Conservation (phyloP, 2,113 vertebrate species). For the Tauraco erythrolophus region DNA sequence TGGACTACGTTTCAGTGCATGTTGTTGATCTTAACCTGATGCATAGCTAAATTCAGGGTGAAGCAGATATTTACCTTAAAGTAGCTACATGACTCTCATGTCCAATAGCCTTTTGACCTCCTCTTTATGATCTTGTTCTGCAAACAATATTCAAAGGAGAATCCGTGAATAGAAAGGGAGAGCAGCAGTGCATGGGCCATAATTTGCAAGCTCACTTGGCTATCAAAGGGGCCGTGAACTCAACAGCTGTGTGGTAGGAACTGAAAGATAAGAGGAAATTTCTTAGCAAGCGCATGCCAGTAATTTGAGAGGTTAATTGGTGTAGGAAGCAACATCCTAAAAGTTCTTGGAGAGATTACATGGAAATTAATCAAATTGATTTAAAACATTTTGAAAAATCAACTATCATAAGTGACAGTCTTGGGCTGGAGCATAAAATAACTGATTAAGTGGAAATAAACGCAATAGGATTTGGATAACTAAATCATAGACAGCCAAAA, state of each 20-base stretch:
- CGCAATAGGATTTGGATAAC: constrained; percentile 4
- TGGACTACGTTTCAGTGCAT: background rate
- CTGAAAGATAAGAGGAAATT: background rate
- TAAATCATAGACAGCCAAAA: background rate
- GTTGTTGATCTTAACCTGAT: background rate
- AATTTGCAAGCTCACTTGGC: background rate
- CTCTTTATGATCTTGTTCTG: background rate
- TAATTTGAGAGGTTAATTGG: constrained; percentile 49
- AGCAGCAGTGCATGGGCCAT: background rate
- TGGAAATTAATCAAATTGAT: constrained; percentile 49
- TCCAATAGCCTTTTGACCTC: background rate
- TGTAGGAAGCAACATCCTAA: background rate
- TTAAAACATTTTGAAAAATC: background rate
- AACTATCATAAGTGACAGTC: background rate
- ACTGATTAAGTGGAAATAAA: constrained; percentile 39
- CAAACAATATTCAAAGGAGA: background rate
- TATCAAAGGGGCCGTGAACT: background rate
- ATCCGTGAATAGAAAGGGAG: background rate
- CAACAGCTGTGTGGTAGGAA: background rate
- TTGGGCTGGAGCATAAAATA: background rate
- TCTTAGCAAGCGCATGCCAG: background rate
- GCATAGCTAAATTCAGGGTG: background rate
- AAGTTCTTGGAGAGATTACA: constrained; percentile 34
- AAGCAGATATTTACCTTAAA: background rate
- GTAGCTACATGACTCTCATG: background rate